Base-by-base conservation (phyloP, 2,113 vertebrate genomes). In the Leptosomus discolor region DNA sequence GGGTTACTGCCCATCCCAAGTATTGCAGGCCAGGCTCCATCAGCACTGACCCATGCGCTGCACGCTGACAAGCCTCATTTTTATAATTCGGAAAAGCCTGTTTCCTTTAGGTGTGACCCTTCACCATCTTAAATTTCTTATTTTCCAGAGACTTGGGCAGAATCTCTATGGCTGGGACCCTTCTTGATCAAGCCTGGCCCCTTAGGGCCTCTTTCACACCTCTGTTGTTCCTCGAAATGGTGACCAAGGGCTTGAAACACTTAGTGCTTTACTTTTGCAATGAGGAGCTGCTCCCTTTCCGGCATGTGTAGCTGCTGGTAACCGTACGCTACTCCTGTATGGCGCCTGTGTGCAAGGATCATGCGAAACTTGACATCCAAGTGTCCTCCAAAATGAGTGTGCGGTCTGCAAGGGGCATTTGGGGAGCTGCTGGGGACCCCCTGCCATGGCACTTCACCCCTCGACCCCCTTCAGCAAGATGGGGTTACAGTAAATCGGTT, bases 391-490 rank as follows among this genome's bases (percentile, higher is more conserved):
- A 1, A 88, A 45, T 2, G 22, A 6, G 5, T 60, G 45, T 19
- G 17, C 68, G 39, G 20, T 70, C 77, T 94, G 5, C 43, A 70
- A 57, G 46, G 24, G 19, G 5, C 3, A 1, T 56, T 46, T 56
- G 30, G 9, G 50, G 69, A 58, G 23, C 41, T 89, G 23, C 63
- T 90, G 63, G 46, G 57, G 48, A 32, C 7, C 5, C 24, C 8
- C 2, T 9, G 51, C 58, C 2, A 0, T 0, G 5, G 13, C 24
- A 12, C 17, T 63, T 91, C 12, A 34, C 22, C 27, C 2, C 0
- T n/a, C 8, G 11, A 15, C 48, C 36, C 1, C 0, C 57, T 67
- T 34, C 65, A 37, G 60, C 54, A 57, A 43, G 19, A 16, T 0
- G 1, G 11, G 29, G 29, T 29, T 60, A 3, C 14, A 22, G 23